A percentile compares a stretch with the other conserved stretches of the same genome.
Evolutionary conservation across 2,113 vertebrate genomes (phyloP).

Genomic region (Mormyrus lacerda): DNA sequence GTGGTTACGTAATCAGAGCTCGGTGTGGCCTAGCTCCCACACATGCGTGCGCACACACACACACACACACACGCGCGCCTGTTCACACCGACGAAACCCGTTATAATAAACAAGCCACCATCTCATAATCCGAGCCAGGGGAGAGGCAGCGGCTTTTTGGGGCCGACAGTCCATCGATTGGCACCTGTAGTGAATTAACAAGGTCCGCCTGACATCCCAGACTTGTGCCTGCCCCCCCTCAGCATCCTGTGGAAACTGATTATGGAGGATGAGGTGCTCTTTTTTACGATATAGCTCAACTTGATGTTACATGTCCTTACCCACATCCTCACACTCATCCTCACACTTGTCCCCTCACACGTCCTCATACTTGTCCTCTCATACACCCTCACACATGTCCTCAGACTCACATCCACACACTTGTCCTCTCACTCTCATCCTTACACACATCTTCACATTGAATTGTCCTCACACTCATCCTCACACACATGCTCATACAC

Average conservation of each 20-base stretch:
- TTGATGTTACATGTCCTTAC: neutral
- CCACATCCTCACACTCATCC: neutral
- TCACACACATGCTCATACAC: too few relatives aligned
- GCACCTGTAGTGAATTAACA: slow-evolving; percentile 46
- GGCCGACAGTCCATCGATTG: slow-evolving; percentile 44
- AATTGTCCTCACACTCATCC: too few relatives aligned
- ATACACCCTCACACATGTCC: neutral
- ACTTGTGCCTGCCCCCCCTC: neutral
- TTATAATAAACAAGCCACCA: slow-evolving; percentile 40
- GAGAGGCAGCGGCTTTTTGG: slow-evolving; percentile 30
- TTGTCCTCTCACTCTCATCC: neutral
- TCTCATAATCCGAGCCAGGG: slow-evolving; percentile 38
- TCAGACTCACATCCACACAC: neutral
- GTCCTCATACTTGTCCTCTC: too few relatives aligned
- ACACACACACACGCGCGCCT: neutral
- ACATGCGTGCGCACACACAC: neutral
- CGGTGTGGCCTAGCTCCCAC: neutral
- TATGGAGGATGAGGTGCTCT: neutral
- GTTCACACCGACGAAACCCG: slow-evolving; percentile 27
- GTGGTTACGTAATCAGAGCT: neutral
- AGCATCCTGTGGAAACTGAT: neutral
- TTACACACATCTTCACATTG: neutral
- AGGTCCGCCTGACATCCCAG: slow-evolving; percentile 18
- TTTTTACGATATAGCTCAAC: neutral
- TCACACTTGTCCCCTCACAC: neutral